Percentiles rank a stretch among this genome's conserved stretches.
phyloP scores from a whole-genome alignment of 2,888 invertebrate genomes.

The Eutolmus rufibarbis region DNA sequence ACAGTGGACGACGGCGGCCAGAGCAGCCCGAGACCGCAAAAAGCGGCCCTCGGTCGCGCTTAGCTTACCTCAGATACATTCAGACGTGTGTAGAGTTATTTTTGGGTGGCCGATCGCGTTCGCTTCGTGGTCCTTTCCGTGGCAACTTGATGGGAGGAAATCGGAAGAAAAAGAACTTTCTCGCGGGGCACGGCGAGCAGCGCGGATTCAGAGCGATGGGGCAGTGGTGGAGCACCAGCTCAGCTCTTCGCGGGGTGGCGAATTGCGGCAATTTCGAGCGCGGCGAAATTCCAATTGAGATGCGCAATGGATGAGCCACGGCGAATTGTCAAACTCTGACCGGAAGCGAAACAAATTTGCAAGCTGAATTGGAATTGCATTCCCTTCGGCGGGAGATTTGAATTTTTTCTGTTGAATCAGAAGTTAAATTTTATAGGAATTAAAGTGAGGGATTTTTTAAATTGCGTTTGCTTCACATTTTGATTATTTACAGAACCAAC shows the following conservation, averaged over 20 bases:
- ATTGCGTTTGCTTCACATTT: too few species aligned
- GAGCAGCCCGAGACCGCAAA: background rate
- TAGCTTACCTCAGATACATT: background rate
- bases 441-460: too few species aligned
- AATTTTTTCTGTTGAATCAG: background rate
- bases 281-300: background rate
- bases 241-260: background rate
- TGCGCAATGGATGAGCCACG: background rate
- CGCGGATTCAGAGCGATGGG: background rate
- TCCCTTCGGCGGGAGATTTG: background rate
- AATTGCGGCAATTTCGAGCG: background rate
- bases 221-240: background rate
- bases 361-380: background rate
- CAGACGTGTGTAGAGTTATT: background rate
- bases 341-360: background rate
- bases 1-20: background rate
- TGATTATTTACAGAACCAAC: too few species aligned
- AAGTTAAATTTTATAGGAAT: too few species aligned
- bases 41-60: background rate
- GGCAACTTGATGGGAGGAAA: background rate
- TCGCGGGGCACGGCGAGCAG: background rate
- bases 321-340: background rate
- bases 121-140: background rate
- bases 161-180: background rate
- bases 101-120: background rate